Evolutionary conservation across 2,888 invertebrate genomes (phyloP), one percentile per base, ranked within the genome.

Genomic region (Xestia c-nigrum): DNA sequence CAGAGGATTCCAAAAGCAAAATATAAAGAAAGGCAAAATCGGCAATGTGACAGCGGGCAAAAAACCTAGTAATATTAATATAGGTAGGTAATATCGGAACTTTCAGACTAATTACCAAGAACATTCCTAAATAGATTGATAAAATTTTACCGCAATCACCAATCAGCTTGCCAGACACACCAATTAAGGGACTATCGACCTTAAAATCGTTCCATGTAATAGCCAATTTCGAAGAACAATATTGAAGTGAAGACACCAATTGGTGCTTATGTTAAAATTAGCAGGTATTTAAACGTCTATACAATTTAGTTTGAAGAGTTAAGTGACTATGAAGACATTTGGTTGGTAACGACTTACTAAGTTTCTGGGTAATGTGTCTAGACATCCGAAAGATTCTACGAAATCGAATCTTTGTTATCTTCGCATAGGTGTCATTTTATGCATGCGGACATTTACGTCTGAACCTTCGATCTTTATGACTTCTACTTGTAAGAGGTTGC

Each of bases 351-450:
- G 71, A 63, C 63, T 78, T 70, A 38, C 47, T 71, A 65, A 59
- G 55, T 74, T 83, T 40, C 14, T 46, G 73, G 50, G 31, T 83
- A 69, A 61, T 69, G 52, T 66, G 86, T 84, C 86, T 83, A 84
- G 86, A 84, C 78, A 43, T 55, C 40, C 46, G 12, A 66, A 31
- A 63, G 19, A n/a, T 65, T 68, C 40, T 38, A 46, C 9, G 67
- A 76, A 55, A 43, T 21, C 16, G 63, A 55, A 81, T 77, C 70
- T 82, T 71, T 57, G 21, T 6, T 16, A 47, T 65, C n/a, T 59
- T 7, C 21, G 31, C 21, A 21, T 64, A 64, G 0, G 6, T 14
- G 12, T 55, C 9, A 59, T 77, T 69, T 64, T 64, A 57, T 59
- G 19, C 21, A 38, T 46, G 24, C 46, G 38, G 9, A 67, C 5